A percentile compares a stretch with the other conserved stretches of the same genome.
Evolutionary conservation across 1,140 invertebrate species (phyloP).

Genomic region (Caenorhabditis elegans): WBcel235 BX284604.4:10456001-10456500

Average conservation of each 20-base stretch:
- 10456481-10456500: no score
- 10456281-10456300: background rate
- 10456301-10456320: background rate
- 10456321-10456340: background rate
- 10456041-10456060: background rate
- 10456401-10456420: no score
- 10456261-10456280: background rate
- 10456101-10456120: background rate
- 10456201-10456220: background rate
- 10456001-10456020: no score
- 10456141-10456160: background rate
- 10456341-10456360: background rate
- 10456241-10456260: background rate
- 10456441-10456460: no score
- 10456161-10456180: background rate
- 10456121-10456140: background rate
- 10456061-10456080: background rate
- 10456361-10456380: no score
- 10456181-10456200: background rate
- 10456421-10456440: no score
- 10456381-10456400: no score
- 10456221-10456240: slow-evolving; percentile 11
- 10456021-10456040: no score
- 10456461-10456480: no score
- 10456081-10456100: background rate